Evolutionary conservation across 2,113 vertebrate genomes (phyloP).

Genomic region (Platichthys stellatus): DNA sequence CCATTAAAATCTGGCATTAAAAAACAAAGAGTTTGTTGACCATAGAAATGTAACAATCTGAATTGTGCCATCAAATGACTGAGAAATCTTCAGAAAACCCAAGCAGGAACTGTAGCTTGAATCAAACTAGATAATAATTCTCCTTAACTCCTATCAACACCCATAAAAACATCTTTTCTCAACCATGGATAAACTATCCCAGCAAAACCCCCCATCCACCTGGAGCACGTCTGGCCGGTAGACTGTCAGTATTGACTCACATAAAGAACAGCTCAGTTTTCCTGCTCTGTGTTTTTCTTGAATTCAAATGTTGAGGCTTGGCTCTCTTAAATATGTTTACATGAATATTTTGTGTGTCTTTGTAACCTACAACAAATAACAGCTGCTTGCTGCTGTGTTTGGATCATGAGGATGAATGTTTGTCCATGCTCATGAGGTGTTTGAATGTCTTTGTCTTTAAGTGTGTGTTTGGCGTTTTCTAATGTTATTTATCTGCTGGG

Average conservation of each 20-base stretch:
- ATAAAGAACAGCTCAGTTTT: background rate
- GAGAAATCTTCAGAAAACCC: too few species aligned
- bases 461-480: constrained; percentile 25
- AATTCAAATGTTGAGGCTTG: too few species aligned
- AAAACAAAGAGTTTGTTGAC: too few species aligned
- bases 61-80: too few species aligned
- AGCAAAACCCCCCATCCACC: background rate
- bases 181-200: background rate
- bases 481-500: constrained; percentile 50
- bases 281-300: too few species aligned
- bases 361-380: background rate
- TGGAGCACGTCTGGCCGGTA: background rate
- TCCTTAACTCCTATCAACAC: background rate
- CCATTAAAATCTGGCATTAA: too few species aligned
- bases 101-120: too few species aligned
- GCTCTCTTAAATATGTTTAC: background rate
- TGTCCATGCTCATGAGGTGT: background rate
- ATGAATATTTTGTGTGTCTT: background rate
- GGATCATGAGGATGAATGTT: background rate
- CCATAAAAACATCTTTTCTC: background rate
- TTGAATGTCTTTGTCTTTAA: constrained; percentile 4
- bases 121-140: too few species aligned
- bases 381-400: too few species aligned
- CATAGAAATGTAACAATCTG: too few species aligned
- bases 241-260: background rate